Percentiles rank a stretch among this genome's conserved stretches.
These are phyloP conservation scores for Hofmannophila pseudospretella DNA, from an alignment of 2,888 invertebrate species.

Conservation along the genomic window DNA sequence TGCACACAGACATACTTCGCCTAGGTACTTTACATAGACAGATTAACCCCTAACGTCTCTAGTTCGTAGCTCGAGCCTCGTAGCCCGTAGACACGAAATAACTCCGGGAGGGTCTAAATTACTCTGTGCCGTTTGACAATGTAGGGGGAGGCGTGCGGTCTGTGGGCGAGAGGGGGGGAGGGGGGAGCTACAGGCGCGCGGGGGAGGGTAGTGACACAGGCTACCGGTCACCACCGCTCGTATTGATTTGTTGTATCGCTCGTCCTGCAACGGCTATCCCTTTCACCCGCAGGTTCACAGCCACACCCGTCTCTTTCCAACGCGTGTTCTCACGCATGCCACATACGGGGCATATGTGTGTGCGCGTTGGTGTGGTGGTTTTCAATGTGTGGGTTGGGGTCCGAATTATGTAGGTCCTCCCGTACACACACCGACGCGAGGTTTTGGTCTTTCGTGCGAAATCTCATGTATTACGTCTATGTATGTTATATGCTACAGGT, in stretches of 20 bases:
- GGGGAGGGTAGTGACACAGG: slow-evolving; percentile 72
- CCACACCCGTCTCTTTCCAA: slow-evolving; percentile 37
- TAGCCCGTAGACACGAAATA: slow-evolving; percentile 13
- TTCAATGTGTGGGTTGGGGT: slow-evolving; percentile 64
- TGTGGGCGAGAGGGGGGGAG: slow-evolving; percentile 34
- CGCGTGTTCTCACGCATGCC: slow-evolving; percentile 61
- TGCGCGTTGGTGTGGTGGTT: slow-evolving; percentile 29
- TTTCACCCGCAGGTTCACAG: slow-evolving; percentile 42
- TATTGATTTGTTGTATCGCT: slow-evolving; percentile 80
- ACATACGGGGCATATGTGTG: slow-evolving; percentile 50
- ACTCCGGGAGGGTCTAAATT: slow-evolving; percentile 48
- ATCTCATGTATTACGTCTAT: neutral
- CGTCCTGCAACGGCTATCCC: slow-evolving; percentile 72
- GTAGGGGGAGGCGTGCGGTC: slow-evolving; percentile 73
- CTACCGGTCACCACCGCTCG: slow-evolving; percentile 79
- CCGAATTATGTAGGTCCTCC: slow-evolving; percentile 50
- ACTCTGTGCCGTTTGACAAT: slow-evolving; percentile 72
- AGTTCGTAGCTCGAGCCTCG: neutral
- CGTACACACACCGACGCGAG: slow-evolving; percentile 25
- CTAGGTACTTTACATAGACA: too few relatives aligned
- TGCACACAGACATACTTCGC: too few relatives aligned
- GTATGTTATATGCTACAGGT: neutral
- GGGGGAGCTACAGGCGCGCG: too few relatives aligned
- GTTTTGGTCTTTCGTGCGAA: slow-evolving; percentile 14
- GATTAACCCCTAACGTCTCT: neutral